Evolutionary conservation across 64 coral and sea anemone species (phyloP).

Genomic region (Actinia equina): DNA sequence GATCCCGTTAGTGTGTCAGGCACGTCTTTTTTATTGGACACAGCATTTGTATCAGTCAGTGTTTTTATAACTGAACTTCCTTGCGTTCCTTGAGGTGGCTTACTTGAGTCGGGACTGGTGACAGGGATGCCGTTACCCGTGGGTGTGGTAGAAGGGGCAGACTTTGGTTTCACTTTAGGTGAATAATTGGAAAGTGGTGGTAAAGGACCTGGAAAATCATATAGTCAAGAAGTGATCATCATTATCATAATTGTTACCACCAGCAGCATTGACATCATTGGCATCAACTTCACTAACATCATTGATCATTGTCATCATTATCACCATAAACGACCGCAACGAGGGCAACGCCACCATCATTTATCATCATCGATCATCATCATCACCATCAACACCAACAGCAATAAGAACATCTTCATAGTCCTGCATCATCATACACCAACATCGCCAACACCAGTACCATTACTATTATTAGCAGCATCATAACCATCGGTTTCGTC

Average conservation of each 20-base stretch:
- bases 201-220: background rate
- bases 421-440: no score
- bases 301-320: no score
- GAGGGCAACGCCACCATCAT: no score
- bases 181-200: background rate
- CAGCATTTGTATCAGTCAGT: background rate
- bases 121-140: slow-evolving; percentile 20
- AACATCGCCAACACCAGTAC: no score
- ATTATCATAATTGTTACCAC: background rate
- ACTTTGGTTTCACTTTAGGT: background rate
- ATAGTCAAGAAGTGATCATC: background rate
- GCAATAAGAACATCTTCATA: no score
- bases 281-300: no score
- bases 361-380: no score
- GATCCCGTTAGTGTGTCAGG: background rate
- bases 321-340: no score
- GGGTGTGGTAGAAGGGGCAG: slow-evolving; percentile 5
- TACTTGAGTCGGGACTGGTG: background rate
- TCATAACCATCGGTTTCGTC: no score
- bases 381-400: no score
- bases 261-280: no score
- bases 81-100: background rate
- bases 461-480: no score
- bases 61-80: background rate
- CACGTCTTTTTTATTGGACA: background rate